phyloP scores from a whole-genome alignment of 1,140 invertebrate species.

The Cylas formicarius region DNA sequence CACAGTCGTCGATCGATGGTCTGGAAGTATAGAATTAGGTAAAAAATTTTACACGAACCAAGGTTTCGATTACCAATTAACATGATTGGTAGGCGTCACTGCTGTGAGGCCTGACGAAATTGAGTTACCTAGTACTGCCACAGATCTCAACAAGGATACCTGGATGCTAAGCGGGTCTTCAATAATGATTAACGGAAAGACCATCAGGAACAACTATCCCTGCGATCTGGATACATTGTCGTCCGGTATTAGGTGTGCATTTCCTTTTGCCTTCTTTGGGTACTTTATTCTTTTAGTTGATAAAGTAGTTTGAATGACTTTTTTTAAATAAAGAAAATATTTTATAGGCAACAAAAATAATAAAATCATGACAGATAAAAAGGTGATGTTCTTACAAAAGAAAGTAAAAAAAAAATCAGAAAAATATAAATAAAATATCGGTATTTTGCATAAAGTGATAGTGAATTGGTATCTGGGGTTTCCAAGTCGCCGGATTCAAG shows the following conservation, averaged over 20 bases:
- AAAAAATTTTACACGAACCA: slow-evolving; percentile 2
- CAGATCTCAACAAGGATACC: slow-evolving; percentile 84
- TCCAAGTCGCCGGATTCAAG: too few relatives aligned
- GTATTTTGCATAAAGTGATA: too few relatives aligned
- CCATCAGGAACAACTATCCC: slow-evolving; percentile 72
- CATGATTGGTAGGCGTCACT: slow-evolving; percentile 44
- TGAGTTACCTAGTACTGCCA: slow-evolving; percentile 82
- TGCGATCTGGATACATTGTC: slow-evolving; percentile 75
- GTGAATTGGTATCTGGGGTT: too few relatives aligned
- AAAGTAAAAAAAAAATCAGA: too few relatives aligned
- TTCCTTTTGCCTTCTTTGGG: too few relatives aligned
- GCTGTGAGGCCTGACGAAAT: slow-evolving; percentile 80
- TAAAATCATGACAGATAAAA: too few relatives aligned
- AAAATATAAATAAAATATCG: too few relatives aligned
- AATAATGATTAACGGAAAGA: slow-evolving; percentile 76
- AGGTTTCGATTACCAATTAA: not conserved
- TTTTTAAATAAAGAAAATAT: too few relatives aligned
- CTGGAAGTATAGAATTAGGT: slow-evolving; percentile 73
- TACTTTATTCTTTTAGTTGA: too few relatives aligned
- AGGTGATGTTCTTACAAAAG: too few relatives aligned
- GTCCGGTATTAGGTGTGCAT: slow-evolving; percentile 52
- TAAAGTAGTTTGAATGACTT: too few relatives aligned
- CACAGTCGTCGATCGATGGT: slow-evolving; percentile 87
- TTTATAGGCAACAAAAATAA: too few relatives aligned
- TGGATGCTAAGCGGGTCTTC: slow-evolving; percentile 84